Conservation (phyloP, 2,797 vertebrate genomes). For the Sphenodon punctatus region DNA sequence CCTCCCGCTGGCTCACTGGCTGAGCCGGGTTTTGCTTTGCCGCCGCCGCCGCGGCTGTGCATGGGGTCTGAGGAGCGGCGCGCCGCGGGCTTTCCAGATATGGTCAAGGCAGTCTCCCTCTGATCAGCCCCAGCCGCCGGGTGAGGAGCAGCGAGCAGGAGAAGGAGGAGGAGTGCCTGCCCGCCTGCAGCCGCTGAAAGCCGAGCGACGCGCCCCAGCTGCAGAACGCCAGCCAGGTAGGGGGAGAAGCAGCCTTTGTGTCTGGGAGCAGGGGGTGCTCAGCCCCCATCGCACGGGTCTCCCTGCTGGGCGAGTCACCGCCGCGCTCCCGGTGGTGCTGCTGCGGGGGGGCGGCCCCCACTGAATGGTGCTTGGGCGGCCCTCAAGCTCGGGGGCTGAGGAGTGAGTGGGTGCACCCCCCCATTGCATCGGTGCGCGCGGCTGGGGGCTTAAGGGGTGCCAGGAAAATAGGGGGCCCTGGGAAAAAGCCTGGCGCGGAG, state of each 20-base stretch:
- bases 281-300: no score
- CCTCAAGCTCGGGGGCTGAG: neutral
- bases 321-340: no score
- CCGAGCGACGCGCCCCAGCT: no score
- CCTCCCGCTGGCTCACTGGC: neutral
- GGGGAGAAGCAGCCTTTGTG: neutral
- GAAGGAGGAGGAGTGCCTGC: neutral
- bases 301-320: no score
- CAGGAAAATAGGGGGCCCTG: no score
- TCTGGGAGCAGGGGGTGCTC: neutral
- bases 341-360: neutral
- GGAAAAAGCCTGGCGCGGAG: no score
- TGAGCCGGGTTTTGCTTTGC: conserved; percentile 18
- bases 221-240: neutral
- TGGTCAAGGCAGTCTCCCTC: neutral
- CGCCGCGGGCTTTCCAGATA: conserved; percentile 17
- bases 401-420: neutral
- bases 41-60: conserved; percentile 1
- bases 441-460: no score
- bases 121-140: neutral
- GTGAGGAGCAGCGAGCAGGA: neutral
- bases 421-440: conserved; percentile 2
- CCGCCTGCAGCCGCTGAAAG: neutral
- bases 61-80: conserved; percentile 4
- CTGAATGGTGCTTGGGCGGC: neutral